Conservation (phyloP, 2,113 vertebrate species). For the Sylvietta virens region DNA sequence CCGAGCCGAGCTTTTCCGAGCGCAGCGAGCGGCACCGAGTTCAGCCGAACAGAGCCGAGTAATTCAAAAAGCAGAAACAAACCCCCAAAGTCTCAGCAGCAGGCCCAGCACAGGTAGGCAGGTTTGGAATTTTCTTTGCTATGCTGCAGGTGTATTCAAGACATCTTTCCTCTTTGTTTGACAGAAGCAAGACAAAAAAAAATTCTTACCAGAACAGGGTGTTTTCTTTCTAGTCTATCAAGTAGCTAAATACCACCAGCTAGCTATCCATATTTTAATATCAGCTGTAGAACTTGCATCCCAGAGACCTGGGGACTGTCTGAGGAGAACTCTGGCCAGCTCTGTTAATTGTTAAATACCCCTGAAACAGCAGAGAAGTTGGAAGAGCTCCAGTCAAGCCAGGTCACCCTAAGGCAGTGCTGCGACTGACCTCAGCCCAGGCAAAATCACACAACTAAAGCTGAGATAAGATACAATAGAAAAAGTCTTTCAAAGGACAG, state of each 20-base stretch:
- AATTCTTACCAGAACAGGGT: neutral
- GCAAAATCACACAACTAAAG: neutral
- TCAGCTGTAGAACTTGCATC: neutral
- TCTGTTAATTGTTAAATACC: neutral
- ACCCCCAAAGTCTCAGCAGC: neutral
- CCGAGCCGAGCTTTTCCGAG: no score
- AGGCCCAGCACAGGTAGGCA: neutral
- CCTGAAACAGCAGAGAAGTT: neutral
- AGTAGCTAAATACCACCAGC: neutral
- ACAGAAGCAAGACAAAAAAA: neutral
- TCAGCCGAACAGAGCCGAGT: fast-evolving
- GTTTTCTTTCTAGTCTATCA: neutral
- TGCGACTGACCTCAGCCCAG: neutral
- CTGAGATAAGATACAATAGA: neutral
- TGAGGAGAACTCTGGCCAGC: neutral
- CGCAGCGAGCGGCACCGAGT: no score
- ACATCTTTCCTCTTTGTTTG: neutral
- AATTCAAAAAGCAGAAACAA: neutral
- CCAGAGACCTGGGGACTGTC: neutral
- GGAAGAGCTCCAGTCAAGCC: neutral
- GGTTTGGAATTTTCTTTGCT: neutral
- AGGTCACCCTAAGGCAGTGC: neutral
- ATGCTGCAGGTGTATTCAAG: neutral
- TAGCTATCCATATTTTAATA: neutral
- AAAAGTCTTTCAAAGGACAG: neutral